Evolutionary conservation across 23 tunicate genomes (phyloP).

Genomic region (Trididemnum clinides): DNA sequence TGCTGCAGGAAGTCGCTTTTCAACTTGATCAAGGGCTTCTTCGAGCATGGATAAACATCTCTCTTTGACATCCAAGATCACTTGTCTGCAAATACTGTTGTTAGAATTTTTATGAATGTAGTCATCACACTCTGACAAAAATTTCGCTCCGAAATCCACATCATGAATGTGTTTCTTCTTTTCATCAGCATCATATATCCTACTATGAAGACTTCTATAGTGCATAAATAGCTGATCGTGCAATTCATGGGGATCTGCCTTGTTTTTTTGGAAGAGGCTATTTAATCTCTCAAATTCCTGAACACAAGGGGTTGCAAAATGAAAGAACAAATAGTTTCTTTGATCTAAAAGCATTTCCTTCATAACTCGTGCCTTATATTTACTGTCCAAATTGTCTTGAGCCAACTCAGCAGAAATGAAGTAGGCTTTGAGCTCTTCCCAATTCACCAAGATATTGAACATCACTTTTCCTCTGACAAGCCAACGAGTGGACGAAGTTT

Average conservation of each 20-base stretch:
- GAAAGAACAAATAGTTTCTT: not conserved
- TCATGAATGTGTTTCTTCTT: not conserved
- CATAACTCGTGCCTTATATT: too few relatives aligned
- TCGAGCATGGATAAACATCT: not conserved
- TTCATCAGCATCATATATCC: not conserved
- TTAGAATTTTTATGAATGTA: not conserved
- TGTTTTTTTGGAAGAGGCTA: not conserved
- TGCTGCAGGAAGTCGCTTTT: not conserved
- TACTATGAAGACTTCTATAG: not conserved
- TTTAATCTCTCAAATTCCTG: not conserved
- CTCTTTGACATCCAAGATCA: not conserved
- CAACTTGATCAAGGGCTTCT: not conserved
- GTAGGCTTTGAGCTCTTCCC: slow-evolving; percentile 1
- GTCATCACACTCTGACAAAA: not conserved
- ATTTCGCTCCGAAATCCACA: not conserved
- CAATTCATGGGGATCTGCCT: not conserved
- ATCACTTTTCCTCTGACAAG: not conserved
- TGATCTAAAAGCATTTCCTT: not conserved
- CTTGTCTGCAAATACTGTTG: not conserved
- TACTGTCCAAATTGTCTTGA: not conserved
- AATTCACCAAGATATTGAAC: not conserved
- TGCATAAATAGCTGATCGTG: not conserved
- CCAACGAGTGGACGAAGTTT: not conserved
- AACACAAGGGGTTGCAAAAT: not conserved
- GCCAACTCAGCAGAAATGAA: too few relatives aligned